Evolutionary conservation across 2,888 invertebrate species (phyloP), one percentile per base, ranked within the genome.

Genomic region (Malthinus seriepunctatus): DNA sequence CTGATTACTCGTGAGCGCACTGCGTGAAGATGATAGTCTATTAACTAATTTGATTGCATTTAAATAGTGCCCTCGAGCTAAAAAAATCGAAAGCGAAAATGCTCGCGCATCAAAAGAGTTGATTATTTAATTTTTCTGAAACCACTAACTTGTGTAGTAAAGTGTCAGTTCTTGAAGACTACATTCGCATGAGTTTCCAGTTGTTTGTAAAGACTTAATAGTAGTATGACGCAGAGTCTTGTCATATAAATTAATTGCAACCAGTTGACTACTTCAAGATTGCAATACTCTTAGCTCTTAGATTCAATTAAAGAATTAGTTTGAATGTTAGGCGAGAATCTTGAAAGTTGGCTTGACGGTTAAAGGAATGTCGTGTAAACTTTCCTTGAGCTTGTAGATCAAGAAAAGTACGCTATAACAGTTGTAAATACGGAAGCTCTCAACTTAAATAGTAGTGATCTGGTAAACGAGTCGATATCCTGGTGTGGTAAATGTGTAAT

Each of bases 271-370:
- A 32, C 44, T 56, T n/a, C 49, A 56, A 51, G 61, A 57, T 54
- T 54, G 56, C 51, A 35, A 34, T 37, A 37, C 12, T 9, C n/a
- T 57, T 50, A 50, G 3, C 3, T 3, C 39, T 34, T 42, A n/a
- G n/a, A 44, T 53, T 51, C 51, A 48, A 54, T 61, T 61, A 54
- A 61, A 61, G 61, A 57, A 61, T 61, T 57, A 57, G 57, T 39
- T 57, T 32, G 23, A 50, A 10, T 35, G 52, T 57, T 53, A 56
- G 61, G 54, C 56, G 56, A 61, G 51, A 42, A 23, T 3, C 23
- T 23, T 23, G 23, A 23, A 23, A 23, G 3, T 23, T 5, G 39
- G 39, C 12, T 9, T 12, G 39, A 42, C 12, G 12, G 39, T 5
- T n/a, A 42, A 42, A 14, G 39, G 39, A 42, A 42, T 42, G 14